Evolutionary conservation across 2,888 invertebrate genomes (phyloP).

Genomic region (Papilio elwesi): DNA sequence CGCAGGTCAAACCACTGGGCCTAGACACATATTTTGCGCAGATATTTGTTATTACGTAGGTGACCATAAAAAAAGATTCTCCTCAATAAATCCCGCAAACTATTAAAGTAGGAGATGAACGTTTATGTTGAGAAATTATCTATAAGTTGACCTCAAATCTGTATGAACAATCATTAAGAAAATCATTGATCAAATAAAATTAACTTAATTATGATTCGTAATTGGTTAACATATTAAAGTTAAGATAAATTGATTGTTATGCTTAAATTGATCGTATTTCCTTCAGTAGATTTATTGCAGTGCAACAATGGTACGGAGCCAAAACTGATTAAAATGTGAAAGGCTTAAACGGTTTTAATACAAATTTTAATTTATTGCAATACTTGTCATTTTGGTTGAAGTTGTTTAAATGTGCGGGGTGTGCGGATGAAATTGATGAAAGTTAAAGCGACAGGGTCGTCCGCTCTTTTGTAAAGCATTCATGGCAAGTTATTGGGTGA

Average conservation of each 20-base stretch:
- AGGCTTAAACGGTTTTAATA: slow-evolving; percentile 25
- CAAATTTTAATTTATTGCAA: slow-evolving; percentile 18
- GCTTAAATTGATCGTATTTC: slow-evolving; percentile 26
- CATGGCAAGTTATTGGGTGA: slow-evolving; percentile 54
- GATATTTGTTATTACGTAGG: too few relatives aligned
- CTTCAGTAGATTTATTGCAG: slow-evolving; percentile 30
- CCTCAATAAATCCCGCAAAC: too few relatives aligned
- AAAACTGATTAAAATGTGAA: slow-evolving; percentile 31
- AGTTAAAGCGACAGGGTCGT: slow-evolving; percentile 63
- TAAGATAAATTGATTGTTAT: slow-evolving; percentile 26
- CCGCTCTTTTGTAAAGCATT: slow-evolving; percentile 51
- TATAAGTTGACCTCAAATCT: too few relatives aligned
- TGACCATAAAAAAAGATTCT: too few relatives aligned
- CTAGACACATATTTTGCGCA: too few relatives aligned
- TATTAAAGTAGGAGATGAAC: too few relatives aligned
- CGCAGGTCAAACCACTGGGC: too few relatives aligned
- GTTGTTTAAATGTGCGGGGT: slow-evolving; percentile 20
- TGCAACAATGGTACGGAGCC: background rate
- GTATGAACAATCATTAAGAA: too few relatives aligned
- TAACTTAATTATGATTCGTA: slow-evolving; percentile 11
- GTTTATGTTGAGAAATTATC: too few relatives aligned
- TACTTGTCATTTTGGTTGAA: slow-evolving; percentile 26
- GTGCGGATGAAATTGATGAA: slow-evolving; percentile 45
- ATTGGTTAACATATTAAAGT: slow-evolving; percentile 28
- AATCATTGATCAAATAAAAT: too few relatives aligned